Base-by-base conservation (phyloP, 1,140 invertebrate genomes). In the Thrips palmi region DNA sequence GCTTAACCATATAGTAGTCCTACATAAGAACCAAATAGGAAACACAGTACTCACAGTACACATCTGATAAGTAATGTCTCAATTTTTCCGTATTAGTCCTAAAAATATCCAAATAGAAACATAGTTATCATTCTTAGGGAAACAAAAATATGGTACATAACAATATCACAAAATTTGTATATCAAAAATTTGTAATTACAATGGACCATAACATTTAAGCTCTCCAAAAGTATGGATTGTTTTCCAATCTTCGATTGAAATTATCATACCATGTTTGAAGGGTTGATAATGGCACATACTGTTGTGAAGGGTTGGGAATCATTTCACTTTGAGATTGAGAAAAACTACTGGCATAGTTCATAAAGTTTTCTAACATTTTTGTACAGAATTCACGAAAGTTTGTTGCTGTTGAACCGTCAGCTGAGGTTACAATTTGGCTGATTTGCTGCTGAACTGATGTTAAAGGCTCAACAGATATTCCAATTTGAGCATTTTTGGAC, bases 151-250 rank as follows among this genome's bases (percentile, higher is more conserved):
- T n/a, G n/a, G n/a, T n/a, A n/a, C n/a, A n/a, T n/a, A n/a, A n/a
- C n/a, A n/a, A n/a, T n/a, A n/a, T n/a, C n/a, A n/a, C n/a, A n/a
- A n/a, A n/a, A n/a, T n/a, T n/a, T n/a, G n/a, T n/a, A n/a, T n/a
- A n/a, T n/a, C n/a, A n/a, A n/a, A n/a, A n/a, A n/a, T n/a, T n/a
- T n/a, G n/a, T n/a, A n/a, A n/a, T n/a, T n/a, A n/a, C n/a, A n/a
- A n/a, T n/a, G n/a, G n/a, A n/a, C n/a, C n/a, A n/a, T n/a, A 31
- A 31, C 15, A 23, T 4, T 45, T 39, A 44, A 2, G 45, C 39
- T 54, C 78, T 87, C 92, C 91, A 97, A 56, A 96, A 97, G 52
- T 93, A 81, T 2, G 91, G 89, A 63, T 97, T 93, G 45, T 83
- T 75, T 50, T 80, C 70, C 38, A 97, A 59, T 47, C 85, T 66